Percentiles rank a stretch among this genome's conserved stretches.
Evolutionary conservation across 2,888 invertebrate genomes (phyloP).

Genomic region (Drosophila multiciliata): DNA sequence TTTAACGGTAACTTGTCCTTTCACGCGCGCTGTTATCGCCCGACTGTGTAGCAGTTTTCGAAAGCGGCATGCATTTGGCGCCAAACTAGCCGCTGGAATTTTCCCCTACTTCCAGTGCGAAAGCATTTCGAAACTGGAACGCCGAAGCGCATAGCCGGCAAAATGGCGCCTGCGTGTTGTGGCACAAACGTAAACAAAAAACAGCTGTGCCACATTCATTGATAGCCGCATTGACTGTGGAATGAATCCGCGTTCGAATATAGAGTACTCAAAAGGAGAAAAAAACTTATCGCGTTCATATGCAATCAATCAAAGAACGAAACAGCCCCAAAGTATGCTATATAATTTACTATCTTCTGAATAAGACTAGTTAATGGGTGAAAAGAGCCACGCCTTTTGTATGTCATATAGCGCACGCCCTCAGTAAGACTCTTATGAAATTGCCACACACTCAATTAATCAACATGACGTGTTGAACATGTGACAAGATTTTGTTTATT

Average conservation of each 20-base stretch:
- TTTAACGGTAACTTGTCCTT: constrained; percentile 21
- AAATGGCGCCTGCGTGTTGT: constrained; percentile 59
- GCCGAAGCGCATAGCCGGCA: constrained; percentile 47
- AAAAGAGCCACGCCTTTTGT: constrained; percentile 59
- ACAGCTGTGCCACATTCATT: constrained; percentile 58
- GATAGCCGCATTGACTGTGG: constrained; percentile 3
- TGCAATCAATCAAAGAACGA: constrained; percentile 6
- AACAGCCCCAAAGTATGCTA: constrained; percentile 32
- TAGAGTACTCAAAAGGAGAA: neutral
- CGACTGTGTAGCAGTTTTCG: constrained; percentile 42
- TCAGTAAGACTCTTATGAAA: constrained; percentile 35
- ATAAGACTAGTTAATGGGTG: constrained; percentile 21
- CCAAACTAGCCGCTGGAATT: constrained; percentile 59
- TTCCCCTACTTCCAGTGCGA: constrained; percentile 62
- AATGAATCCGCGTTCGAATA: neutral
- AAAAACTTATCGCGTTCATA: neutral
- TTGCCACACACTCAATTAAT: constrained; percentile 9
- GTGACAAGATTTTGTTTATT: neutral
- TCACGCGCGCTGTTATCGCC: constrained; percentile 56
- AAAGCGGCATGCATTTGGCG: constrained; percentile 57
- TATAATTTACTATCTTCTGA: neutral
- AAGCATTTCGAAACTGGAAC: constrained; percentile 46
- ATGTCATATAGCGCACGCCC: constrained; percentile 37
- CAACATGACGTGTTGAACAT: neutral
- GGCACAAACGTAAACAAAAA: constrained; percentile 57